Percentiles rank a stretch among this genome's conserved stretches.
Evolutionary conservation across 2,888 invertebrate species (phyloP).

Genomic region (Alviniconcha strummeri): DNA sequence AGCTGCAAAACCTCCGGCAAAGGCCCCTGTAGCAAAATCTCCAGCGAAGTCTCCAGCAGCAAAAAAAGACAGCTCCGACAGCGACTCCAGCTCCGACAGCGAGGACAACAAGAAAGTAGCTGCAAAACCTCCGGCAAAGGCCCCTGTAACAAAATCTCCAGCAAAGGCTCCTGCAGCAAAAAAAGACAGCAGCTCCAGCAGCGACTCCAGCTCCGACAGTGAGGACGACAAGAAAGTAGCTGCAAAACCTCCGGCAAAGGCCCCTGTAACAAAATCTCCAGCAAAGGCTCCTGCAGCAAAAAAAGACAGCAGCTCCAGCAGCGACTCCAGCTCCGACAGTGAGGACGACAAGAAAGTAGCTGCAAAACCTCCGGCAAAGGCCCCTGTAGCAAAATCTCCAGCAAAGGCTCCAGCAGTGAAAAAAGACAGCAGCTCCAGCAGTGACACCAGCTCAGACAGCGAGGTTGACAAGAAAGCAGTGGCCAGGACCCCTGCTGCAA

Average conservation of each 20-base stretch:
- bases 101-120: conserved; percentile 13
- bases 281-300: background rate
- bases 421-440: conserved; percentile 48
- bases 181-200: conserved; percentile 43
- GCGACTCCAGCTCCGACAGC: conserved; percentile 46
- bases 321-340: conserved; percentile 53
- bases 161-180: conserved; percentile 16
- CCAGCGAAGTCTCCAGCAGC: conserved; percentile 22
- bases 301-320: conserved; percentile 41
- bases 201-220: conserved; percentile 54
- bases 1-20: conserved; percentile 20
- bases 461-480: conserved; percentile 11
- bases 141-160: conserved; percentile 5
- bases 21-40: conserved; percentile 29
- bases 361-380: conserved; percentile 26
- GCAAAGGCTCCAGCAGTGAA: conserved; percentile 32
- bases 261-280: conserved; percentile 2
- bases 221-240: conserved; percentile 33
- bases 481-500: conserved; percentile 4
- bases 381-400: background rate
- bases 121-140: conserved; percentile 16
- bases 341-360: conserved; percentile 43
- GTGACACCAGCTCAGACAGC: conserved; percentile 45
- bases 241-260: conserved; percentile 20
- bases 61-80: conserved; percentile 46